Conservation (phyloP, 1,140 invertebrate species). For the Leptoteleia sp. region DNA sequence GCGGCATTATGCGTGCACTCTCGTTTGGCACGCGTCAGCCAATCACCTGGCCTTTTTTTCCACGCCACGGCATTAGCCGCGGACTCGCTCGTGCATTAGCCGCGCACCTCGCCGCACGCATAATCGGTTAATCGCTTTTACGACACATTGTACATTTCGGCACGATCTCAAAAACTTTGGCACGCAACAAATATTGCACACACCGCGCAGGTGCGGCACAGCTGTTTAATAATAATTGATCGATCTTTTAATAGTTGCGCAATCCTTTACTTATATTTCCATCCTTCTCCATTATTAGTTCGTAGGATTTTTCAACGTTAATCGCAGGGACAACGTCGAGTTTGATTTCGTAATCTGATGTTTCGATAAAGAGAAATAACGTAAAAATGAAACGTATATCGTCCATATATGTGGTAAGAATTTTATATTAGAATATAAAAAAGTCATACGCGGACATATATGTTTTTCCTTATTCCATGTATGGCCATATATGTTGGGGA, state of each 20-base stretch:
- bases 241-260: constrained; percentile 5
- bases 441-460: too few relatives aligned
- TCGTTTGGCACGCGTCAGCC: constrained; percentile 61
- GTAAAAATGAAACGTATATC: too few relatives aligned
- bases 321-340: too few relatives aligned
- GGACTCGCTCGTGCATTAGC: constrained; percentile 41
- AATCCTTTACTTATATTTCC: background rate
- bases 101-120: constrained; percentile 31
- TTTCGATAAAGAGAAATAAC: too few relatives aligned
- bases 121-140: constrained; percentile 60
- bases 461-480: too few relatives aligned
- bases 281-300: background rate
- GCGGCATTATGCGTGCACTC: constrained; percentile 37
- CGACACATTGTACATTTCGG: constrained; percentile 57
- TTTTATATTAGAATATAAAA: too few relatives aligned
- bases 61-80: constrained; percentile 22
- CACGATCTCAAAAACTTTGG: constrained; percentile 24
- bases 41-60: constrained; percentile 64
- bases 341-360: too few relatives aligned
- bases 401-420: too few relatives aligned
- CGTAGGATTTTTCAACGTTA: background rate
- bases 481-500: too few relatives aligned
- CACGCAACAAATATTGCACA: constrained; percentile 51
- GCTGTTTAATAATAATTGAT: constrained; percentile 58
- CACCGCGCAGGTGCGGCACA: constrained; percentile 54